Evolutionary conservation across 37 sponge, comb jelly and placozoan species (phyloP).

Genomic region (Chondrosia reniformis): DNA sequence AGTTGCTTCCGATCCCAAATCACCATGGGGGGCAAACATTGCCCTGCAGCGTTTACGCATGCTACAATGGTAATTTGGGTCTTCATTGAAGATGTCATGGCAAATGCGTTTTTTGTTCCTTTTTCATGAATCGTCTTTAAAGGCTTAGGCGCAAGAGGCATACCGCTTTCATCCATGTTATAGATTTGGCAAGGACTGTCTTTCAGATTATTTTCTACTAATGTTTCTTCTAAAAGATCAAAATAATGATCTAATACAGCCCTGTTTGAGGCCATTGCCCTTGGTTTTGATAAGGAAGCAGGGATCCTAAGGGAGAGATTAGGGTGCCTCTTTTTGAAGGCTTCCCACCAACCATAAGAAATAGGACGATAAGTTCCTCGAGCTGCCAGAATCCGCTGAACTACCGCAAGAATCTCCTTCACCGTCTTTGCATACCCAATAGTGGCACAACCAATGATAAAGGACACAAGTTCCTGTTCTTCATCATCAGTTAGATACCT

Average conservation of each 20-base stretch:
- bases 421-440: constrained; percentile 5
- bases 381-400: background rate
- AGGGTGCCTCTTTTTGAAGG: constrained; percentile 35
- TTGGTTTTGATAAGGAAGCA: constrained; percentile 28
- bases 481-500: constrained; percentile 2
- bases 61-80: constrained; percentile 33
- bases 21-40: constrained; percentile 41
- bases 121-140: background rate
- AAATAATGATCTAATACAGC: constrained; percentile 37
- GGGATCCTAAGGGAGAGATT: constrained; percentile 16
- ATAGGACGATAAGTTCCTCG: constrained; percentile 13
- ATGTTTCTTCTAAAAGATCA: constrained; percentile 29
- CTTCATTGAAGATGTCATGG: constrained; percentile 4
- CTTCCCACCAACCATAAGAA: constrained; percentile 39
- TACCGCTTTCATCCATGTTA: constrained; percentile 51
- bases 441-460: background rate
- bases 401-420: constrained; percentile 11
- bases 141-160: constrained; percentile 32
- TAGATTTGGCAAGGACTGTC: constrained; percentile 39
- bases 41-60: constrained; percentile 37
- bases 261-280: constrained; percentile 28
- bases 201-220: constrained; percentile 29
- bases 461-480: constrained; percentile 2
- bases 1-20: background rate
- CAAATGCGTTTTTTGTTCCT: constrained; percentile 20